phyloP scores from a whole-genome alignment of 2,797 vertebrate genomes.

The Threskiornis aethiopicus region DNA sequence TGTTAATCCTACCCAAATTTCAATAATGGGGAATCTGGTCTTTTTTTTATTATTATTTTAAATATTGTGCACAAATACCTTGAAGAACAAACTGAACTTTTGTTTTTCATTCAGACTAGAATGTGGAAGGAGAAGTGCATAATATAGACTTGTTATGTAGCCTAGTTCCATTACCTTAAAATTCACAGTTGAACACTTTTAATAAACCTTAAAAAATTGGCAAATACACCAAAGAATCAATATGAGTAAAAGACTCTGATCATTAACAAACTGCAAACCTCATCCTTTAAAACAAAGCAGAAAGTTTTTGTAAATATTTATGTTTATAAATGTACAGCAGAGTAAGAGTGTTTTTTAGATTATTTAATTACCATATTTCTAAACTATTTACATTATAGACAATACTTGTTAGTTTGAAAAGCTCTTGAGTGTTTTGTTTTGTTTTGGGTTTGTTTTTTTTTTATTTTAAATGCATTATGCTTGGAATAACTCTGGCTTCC shows the following conservation, averaged over 20 bases:
- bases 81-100: constrained; percentile 14
- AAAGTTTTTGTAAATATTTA: constrained; percentile 90
- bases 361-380: constrained; percentile 91
- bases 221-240: constrained; percentile 80
- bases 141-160: constrained; percentile 39
- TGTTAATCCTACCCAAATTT: neutral
- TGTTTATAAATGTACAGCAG: constrained; percentile 90
- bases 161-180: constrained; percentile 58
- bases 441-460: neutral
- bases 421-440: constrained; percentile 72
- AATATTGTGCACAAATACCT: constrained; percentile 6
- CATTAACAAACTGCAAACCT: constrained; percentile 77
- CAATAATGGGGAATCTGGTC: neutral
- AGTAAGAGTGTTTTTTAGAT: constrained; percentile 88
- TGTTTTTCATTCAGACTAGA: constrained; percentile 32
- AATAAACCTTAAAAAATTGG: constrained; percentile 73
- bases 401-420: constrained; percentile 77
- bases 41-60: neutral
- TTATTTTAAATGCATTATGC: constrained; percentile 56
- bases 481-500: constrained; percentile 61
- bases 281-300: constrained; percentile 75
- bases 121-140: constrained; percentile 12
- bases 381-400: constrained; percentile 85
- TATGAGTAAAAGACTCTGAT: constrained; percentile 73
- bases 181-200: constrained; percentile 62